Conservation (phyloP, 2,888 invertebrate genomes). For the Bursaphelenchus okinawaensis region DNA sequence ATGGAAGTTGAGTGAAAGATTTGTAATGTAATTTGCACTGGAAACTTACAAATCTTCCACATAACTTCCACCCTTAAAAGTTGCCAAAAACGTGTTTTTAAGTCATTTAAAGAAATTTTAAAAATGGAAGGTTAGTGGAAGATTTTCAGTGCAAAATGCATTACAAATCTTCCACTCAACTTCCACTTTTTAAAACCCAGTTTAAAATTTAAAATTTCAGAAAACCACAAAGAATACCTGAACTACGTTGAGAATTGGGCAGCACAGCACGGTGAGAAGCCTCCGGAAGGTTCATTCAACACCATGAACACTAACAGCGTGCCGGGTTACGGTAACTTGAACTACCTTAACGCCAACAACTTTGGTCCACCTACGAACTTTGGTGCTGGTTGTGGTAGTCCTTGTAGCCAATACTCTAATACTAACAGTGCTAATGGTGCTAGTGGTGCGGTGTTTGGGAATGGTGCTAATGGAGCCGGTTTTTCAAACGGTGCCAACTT, state of each 20-base stretch:
- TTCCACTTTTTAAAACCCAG: not conserved
- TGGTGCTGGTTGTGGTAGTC: too few relatives aligned
- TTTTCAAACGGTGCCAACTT: too few relatives aligned
- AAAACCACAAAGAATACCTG: not conserved
- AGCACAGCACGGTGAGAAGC: not conserved
- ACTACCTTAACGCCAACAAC: slow-evolving; percentile 5
- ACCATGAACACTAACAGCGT: not conserved
- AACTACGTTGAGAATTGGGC: not conserved
- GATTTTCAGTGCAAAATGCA: not conserved
- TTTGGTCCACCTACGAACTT: not conserved
- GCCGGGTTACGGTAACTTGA: slow-evolving; percentile 7
- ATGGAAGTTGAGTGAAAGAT: too few relatives aligned
- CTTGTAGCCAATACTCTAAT: too few relatives aligned
- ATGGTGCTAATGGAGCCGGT: too few relatives aligned
- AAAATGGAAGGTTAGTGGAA: not conserved
- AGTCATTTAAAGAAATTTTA: not conserved
- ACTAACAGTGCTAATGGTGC: too few relatives aligned
- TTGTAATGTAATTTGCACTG: too few relatives aligned
- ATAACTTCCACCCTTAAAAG: too few relatives aligned
- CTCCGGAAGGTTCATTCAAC: not conserved
- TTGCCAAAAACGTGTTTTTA: not conserved
- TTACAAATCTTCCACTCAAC: not conserved
- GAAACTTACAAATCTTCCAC: too few relatives aligned
- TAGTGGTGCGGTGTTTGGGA: too few relatives aligned
- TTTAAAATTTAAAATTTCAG: too few relatives aligned